These are phyloP conservation scores for Umimayanthus chanpuru DNA, from an alignment of 92 coral and sea anemone species.

Conservation along the genomic window DNA sequence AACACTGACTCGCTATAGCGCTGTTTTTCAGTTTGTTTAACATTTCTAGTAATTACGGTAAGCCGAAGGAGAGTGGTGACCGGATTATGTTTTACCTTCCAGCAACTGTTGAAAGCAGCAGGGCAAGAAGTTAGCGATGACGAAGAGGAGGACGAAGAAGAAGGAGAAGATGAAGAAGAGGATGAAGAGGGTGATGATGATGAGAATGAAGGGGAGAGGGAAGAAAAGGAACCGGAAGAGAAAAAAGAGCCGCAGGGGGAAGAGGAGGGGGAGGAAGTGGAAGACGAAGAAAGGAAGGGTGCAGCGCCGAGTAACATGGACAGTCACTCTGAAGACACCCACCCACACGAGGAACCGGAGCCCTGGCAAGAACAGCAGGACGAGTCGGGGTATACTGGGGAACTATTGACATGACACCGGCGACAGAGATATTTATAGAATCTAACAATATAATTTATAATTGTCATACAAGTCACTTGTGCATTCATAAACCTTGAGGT, in stretches of 20 bases:
- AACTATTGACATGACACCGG: neutral
- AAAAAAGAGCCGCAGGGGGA: neutral
- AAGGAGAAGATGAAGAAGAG: conserved; percentile 60
- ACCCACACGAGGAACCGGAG: neutral
- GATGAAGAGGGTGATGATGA: conserved; percentile 63
- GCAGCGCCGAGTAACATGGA: neutral
- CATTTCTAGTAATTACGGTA: no score
- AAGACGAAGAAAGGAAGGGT: neutral
- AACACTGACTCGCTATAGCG: no score
- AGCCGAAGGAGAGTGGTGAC: neutral
- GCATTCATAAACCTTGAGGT: neutral
- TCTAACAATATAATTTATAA: neutral
- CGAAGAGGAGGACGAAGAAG: conserved; percentile 75
- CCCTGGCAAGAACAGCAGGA: neutral
- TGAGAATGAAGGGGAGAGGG: conserved; percentile 26
- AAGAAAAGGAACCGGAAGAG: neutral
- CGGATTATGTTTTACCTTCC: neutral
- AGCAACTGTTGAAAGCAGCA: conserved; percentile 75
- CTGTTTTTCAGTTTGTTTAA: no score
- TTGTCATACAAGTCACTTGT: neutral
- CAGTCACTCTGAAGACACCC: neutral
- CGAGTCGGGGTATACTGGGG: neutral
- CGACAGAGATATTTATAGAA: neutral
- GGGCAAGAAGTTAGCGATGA: conserved; percentile 83
- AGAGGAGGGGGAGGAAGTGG: neutral